Percentiles rank a stretch among this genome's conserved stretches.
Conservation (phyloP, 2,888 invertebrate species). For the Thysanoteuthis rhombus region DNA sequence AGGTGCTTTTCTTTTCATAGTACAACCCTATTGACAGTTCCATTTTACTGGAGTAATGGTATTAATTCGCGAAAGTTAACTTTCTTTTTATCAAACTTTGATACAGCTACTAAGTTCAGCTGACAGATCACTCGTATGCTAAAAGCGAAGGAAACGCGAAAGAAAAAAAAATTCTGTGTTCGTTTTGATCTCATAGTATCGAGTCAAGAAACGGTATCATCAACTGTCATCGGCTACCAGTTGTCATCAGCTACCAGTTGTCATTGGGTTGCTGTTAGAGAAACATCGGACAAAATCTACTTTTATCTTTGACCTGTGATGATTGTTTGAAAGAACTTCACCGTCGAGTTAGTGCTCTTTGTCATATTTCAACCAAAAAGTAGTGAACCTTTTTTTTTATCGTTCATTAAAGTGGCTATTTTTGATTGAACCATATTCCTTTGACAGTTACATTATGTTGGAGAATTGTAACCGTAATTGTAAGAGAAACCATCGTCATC, state of each 20-base stretch:
- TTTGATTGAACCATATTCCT: neutral
- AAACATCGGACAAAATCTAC: neutral
- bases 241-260: neutral
- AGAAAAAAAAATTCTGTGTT: neutral
- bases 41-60: neutral
- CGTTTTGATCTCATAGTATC: neutral
- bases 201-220: neutral
- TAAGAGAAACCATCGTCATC: no score
- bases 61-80: neutral
- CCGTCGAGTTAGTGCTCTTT: neutral
- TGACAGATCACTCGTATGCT: neutral
- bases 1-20: neutral
- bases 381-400: neutral
- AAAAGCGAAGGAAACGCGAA: neutral
- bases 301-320: neutral
- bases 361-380: neutral
- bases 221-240: neutral
- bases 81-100: neutral
- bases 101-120: neutral
- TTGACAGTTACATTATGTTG: neutral
- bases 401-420: neutral
- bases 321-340: neutral
- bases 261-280: neutral
- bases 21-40: neutral
- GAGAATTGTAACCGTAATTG: no score